Percentiles rank a stretch among this genome's conserved stretches.
Conservation (phyloP, 2,797 vertebrate species). For the Thamnophis elegans region DNA sequence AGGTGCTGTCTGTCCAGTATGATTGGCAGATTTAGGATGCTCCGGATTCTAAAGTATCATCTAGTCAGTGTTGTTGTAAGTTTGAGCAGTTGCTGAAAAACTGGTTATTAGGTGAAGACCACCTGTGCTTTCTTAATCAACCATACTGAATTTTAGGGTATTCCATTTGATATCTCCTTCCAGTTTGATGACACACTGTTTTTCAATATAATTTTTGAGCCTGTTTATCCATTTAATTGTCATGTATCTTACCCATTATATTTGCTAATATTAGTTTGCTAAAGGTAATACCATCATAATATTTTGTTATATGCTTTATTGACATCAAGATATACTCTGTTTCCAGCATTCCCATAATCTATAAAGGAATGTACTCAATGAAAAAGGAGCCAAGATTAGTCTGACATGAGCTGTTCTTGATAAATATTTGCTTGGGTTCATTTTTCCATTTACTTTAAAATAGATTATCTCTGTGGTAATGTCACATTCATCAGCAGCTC, state of each 20-base stretch:
- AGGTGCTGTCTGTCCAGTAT: background rate
- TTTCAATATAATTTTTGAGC: background rate
- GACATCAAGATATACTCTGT: background rate
- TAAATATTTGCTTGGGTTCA: background rate
- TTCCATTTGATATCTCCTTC: background rate
- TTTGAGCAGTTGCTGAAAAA: background rate
- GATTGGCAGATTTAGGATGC: background rate
- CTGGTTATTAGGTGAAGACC: background rate
- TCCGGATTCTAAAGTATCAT: background rate
- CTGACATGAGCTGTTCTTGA: background rate
- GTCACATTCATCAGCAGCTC: background rate
- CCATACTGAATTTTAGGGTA: background rate
- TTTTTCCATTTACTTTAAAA: background rate
- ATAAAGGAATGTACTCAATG: background rate
- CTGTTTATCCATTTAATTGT: background rate
- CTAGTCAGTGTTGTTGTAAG: background rate
- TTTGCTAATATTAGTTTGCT: background rate
- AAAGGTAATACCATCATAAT: background rate
- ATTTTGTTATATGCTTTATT: background rate
- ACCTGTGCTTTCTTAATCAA: background rate
- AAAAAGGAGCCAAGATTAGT: background rate
- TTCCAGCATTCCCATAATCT: background rate
- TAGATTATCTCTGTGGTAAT: background rate
- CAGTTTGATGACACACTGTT: background rate
- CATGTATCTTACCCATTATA: background rate